These are phyloP conservation scores for Pteromalus puparum DNA, from an alignment of 1,140 invertebrate species.

Conservation along the genomic window DNA sequence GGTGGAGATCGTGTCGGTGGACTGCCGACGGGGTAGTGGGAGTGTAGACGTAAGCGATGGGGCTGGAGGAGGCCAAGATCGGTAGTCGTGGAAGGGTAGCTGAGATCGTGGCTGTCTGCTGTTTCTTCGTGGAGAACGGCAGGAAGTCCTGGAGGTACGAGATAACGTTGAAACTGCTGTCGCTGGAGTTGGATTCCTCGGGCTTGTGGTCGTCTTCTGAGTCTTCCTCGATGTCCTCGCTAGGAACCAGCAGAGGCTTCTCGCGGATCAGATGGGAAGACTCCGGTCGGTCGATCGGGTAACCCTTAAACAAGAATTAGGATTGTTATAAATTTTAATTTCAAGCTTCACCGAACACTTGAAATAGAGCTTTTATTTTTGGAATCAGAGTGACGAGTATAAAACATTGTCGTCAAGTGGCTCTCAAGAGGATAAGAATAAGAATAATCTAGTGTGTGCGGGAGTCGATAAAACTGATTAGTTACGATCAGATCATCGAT, in stretches of 20 bases:
- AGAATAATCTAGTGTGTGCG: no score
- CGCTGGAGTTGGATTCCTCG: constrained; percentile 37
- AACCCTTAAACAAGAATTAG: constrained; percentile 61
- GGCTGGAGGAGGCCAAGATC: constrained; percentile 59
- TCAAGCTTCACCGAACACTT: no score
- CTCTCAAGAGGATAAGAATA: no score
- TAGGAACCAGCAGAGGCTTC: constrained; percentile 69
- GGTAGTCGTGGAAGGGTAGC: constrained; percentile 67
- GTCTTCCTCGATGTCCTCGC: constrained; percentile 56
- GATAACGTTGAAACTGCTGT: constrained; percentile 71
- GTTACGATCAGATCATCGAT: no score
- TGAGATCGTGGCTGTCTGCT: constrained; percentile 63
- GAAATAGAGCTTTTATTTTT: no score
- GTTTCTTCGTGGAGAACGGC: constrained; percentile 72
- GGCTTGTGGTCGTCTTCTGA: not conserved
- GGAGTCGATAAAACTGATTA: no score
- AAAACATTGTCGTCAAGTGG: no score
- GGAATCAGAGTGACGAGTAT: no score
- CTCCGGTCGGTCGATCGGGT: constrained; percentile 77
- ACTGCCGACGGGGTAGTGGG: constrained; percentile 64
- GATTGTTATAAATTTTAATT: not conserved
- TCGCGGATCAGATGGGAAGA: constrained; percentile 65
- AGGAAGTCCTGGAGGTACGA: constrained; percentile 76
- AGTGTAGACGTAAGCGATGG: constrained; percentile 71
- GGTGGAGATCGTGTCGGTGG: constrained; percentile 49